Conservation (phyloP, 2,888 invertebrate genomes). For the Exephanes ischioxanthus region DNA sequence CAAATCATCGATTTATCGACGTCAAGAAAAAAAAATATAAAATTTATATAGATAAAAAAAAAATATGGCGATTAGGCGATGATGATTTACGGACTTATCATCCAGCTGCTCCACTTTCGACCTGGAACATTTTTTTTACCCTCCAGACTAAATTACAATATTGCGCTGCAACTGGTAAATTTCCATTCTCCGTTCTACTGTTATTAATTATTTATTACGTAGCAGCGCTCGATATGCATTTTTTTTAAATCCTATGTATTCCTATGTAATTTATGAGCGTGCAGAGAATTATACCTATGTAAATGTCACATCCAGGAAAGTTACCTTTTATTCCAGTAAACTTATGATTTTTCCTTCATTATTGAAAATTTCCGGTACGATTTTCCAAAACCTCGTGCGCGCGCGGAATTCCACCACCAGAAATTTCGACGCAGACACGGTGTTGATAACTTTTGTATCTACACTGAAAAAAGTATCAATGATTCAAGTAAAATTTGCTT, state of each 20-base stretch:
- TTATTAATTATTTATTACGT: background rate
- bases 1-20: constrained; percentile 38
- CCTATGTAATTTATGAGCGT: background rate
- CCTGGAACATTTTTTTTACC: background rate
- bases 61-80: background rate
- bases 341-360: background rate
- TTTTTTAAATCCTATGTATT: background rate
- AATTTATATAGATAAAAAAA: background rate
- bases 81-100: constrained; percentile 46
- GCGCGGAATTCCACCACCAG: background rate
- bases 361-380: background rate
- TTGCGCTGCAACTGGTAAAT: constrained; percentile 11
- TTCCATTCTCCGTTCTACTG: background rate
- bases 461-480: too few species aligned
- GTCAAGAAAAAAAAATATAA: background rate
- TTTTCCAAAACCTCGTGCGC: background rate
- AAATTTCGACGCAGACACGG: too few species aligned
- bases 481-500: too few species aligned
- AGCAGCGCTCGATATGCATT: background rate
- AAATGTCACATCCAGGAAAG: background rate
- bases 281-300: background rate
- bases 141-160: constrained; percentile 11
- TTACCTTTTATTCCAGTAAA: background rate
- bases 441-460: too few species aligned
- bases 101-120: constrained; percentile 20